Base-by-base conservation (phyloP, 2,797 vertebrate genomes). In the Premnoplex brunnescens region DNA sequence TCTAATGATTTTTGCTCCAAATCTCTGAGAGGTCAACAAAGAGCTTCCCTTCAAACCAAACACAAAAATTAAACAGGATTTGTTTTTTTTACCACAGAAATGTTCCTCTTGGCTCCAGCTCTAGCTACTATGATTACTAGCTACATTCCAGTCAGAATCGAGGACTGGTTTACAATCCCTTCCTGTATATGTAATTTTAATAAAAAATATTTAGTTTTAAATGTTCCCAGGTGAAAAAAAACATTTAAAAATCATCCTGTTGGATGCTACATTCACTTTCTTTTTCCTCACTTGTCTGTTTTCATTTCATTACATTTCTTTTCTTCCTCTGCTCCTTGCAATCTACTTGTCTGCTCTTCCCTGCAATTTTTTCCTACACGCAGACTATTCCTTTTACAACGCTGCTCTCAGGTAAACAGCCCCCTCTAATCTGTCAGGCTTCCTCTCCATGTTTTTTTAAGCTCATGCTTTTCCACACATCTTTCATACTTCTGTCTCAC, bases 341-440 rank as follows among this genome's bases (percentile, higher is more conserved):
- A 89, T 79, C 88, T 79, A 49, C 48, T 82, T 80, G 80, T 74
- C 81, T 94, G 78, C 74, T 93, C 55, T 82, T 95, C 49, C 41
- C 77, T 91, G 88, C 78, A 93, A 69, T 94, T 84, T 96, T 92
- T 95, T 87, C 46, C 52, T 79, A 26, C 30, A 30, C 77, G 91
- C 55, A 91, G 90, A 84, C 80, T 95, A 69, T 34, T 88, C 63
- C 48, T 95, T 90, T 91, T 73, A 85, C 62, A 91, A 79, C 2
- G 3, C 44, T 60, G 66, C 86, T 93, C 15, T 85, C 86, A 87
- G 85, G 90, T 95, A 97, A 95, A 96, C 86, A 95, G 84, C 72
- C 37, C 51, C 7, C 83, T 93, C 88, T 93, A 62, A 95, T 93
- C 89, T 94, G 77, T 86, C 76, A 86, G 93, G 82, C 51, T 91